Evolutionary conservation across 1,140 invertebrate genomes (phyloP).

Genomic region (Nautilus pompilius): DNA sequence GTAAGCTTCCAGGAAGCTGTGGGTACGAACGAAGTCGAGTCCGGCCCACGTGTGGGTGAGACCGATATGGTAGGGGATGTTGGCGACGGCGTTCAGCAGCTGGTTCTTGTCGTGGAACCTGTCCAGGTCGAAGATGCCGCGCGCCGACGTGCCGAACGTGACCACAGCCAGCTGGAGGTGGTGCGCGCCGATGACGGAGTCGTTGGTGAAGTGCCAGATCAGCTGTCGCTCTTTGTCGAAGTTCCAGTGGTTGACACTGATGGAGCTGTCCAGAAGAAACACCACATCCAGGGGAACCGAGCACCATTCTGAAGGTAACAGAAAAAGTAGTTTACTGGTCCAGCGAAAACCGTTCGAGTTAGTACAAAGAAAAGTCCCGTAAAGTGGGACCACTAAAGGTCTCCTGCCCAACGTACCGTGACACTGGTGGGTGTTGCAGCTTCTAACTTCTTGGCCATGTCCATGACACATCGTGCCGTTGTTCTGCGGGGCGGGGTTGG

Average conservation of each 20-base stretch:
- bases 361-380: no score
- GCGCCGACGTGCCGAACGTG: conserved; percentile 15
- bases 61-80: conserved; percentile 14
- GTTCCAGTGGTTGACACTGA: conserved; percentile 21
- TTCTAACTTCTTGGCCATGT: no score
- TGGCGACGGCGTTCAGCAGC: conserved; percentile 8
- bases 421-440: no score
- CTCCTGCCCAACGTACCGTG: no score
- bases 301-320: conserved; percentile 26
- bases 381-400: no score
- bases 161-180: conserved; percentile 18
- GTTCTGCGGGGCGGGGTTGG: conserved; percentile 62
- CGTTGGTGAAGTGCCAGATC: conserved; percentile 19
- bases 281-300: conserved; percentile 28
- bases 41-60: conserved; percentile 16
- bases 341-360: no score
- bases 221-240: conserved; percentile 24
- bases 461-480: conserved; percentile 63
- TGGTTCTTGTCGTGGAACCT: conserved; percentile 1
- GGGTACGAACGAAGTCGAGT: conserved; percentile 8
- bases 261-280: conserved; percentile 30
- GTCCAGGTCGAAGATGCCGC: conserved; percentile 10
- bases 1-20: conserved; percentile 8
- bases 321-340: no score
- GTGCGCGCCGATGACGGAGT: conserved; percentile 19